Conservation (phyloP, 1,140 invertebrate genomes). For the Rhizoglyphus robini region DNA sequence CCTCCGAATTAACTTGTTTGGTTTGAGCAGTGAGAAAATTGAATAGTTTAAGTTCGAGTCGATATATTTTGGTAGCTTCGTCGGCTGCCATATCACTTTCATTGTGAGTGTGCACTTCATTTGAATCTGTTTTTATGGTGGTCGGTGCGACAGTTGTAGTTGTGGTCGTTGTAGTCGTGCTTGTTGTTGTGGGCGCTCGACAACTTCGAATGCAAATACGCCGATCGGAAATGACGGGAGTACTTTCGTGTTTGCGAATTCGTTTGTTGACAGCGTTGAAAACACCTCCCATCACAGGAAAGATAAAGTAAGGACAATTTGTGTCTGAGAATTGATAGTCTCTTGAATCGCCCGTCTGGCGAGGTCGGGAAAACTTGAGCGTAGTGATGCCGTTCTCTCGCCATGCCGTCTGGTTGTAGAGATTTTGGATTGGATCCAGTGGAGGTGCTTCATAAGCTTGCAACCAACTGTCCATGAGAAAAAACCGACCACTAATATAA, state of each 20-base stretch:
- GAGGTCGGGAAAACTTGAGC: conserved; percentile 60
- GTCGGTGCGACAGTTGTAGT: background rate
- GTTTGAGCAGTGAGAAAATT: background rate
- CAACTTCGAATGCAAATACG: conserved; percentile 56
- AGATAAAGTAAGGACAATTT: conserved; percentile 72
- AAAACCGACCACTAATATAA: conserved; percentile 45
- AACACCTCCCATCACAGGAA: conserved; percentile 64
- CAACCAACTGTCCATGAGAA: conserved; percentile 77
- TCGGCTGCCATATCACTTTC: background rate
- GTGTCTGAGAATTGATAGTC: conserved; percentile 69
- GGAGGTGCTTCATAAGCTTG: conserved; percentile 41
- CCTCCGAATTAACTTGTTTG: background rate
- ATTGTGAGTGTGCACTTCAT: background rate
- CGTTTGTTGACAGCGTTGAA: conserved; percentile 71
- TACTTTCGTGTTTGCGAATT: conserved; percentile 60
- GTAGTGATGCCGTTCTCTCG: conserved; percentile 61
- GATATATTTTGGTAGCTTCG: conserved; percentile 1
- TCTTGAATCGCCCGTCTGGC: conserved; percentile 54
- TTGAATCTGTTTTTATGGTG: background rate
- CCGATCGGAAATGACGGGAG: conserved; percentile 59
- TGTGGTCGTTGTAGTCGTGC: conserved; percentile 1
- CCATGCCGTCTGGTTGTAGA: conserved; percentile 51
- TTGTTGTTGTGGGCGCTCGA: background rate
- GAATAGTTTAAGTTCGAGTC: conserved; percentile 17
- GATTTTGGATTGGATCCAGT: conserved; percentile 57